phyloP scores from a whole-genome alignment of 2,113 vertebrate species.

The Galemys pyrenaicus region DNA sequence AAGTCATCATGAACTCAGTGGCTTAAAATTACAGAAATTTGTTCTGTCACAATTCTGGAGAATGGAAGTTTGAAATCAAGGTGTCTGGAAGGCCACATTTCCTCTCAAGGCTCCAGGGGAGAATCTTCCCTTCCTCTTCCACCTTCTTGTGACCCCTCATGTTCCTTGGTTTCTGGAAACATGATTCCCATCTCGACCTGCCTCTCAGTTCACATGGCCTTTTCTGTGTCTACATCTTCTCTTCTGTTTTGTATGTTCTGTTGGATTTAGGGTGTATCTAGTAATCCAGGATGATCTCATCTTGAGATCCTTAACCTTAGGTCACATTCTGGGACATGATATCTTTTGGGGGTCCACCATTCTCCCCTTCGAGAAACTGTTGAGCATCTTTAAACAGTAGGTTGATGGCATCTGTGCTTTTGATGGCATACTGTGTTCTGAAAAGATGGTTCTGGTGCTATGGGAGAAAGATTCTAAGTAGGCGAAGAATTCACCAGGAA shows the following conservation, averaged over 20 bases:
- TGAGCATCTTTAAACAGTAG: background rate
- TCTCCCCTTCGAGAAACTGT: background rate
- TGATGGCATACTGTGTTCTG: background rate
- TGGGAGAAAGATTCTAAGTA: background rate
- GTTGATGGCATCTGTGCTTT: too few relatives aligned
- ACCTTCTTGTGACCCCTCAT: background rate
- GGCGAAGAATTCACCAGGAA: background rate
- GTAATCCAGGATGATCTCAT: background rate
- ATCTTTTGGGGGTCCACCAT: background rate
- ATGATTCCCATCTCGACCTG: background rate
- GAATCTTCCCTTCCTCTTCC: background rate
- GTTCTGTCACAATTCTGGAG: background rate
- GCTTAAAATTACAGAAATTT: background rate
- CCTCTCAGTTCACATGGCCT: background rate
- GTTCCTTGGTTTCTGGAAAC: background rate
- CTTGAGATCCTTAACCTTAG: background rate
- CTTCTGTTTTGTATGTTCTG: background rate
- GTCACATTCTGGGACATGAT: background rate
- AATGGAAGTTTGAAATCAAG: background rate
- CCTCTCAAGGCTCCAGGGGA: background rate
- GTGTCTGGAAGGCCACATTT: background rate
- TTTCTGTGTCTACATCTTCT: background rate
- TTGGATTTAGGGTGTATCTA: background rate
- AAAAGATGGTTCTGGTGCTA: background rate
- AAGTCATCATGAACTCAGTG: background rate